A percentile compares a stretch with the other conserved stretches of the same genome.
These are phyloP conservation scores for Aporophyla lueneburgensis DNA, from an alignment of 2,888 invertebrate genomes.

Conservation along the genomic window DNA sequence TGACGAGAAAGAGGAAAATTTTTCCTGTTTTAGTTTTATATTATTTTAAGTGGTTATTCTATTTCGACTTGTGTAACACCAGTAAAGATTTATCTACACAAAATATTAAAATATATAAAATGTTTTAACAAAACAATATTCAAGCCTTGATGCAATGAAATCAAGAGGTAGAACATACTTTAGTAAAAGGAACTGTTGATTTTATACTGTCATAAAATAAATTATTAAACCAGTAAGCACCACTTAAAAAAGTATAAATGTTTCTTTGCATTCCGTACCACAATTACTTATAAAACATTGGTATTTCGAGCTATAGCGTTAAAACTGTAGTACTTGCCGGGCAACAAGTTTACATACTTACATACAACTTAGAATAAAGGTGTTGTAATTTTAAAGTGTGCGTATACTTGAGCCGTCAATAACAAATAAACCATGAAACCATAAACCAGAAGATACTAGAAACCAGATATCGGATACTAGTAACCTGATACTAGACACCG, in stretches of 20 bases:
- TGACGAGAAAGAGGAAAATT: not conserved
- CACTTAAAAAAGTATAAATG: slow-evolving; percentile 30
- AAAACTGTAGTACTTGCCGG: not conserved
- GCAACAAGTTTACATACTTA: slow-evolving; percentile 1
- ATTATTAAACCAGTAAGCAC: slow-evolving; percentile 7
- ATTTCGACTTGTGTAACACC: not conserved
- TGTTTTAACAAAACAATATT: slow-evolving; percentile 8
- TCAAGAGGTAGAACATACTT: slow-evolving; percentile 6
- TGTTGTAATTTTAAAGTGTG: slow-evolving; percentile 1
- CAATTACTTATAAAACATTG: not conserved
- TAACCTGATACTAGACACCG: too few species aligned
- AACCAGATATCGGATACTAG: not conserved
- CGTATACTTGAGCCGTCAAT: slow-evolving; percentile 24
- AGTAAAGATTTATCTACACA: slow-evolving; percentile 46
- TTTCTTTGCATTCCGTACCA: slow-evolving; percentile 40
- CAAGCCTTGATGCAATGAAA: slow-evolving; percentile 8
- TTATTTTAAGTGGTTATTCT: not conserved
- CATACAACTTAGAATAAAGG: not conserved
- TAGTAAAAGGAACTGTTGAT: slow-evolving; percentile 26
- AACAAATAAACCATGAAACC: slow-evolving; percentile 5
- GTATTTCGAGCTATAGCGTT: not conserved
- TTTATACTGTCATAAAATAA: slow-evolving; percentile 32
- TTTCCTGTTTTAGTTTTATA: not conserved
- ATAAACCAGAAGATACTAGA: slow-evolving; percentile 5
- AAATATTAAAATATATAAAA: slow-evolving; percentile 13